Conservation (phyloP, 2,888 invertebrate species). For the Apocheima hispidaria region DNA sequence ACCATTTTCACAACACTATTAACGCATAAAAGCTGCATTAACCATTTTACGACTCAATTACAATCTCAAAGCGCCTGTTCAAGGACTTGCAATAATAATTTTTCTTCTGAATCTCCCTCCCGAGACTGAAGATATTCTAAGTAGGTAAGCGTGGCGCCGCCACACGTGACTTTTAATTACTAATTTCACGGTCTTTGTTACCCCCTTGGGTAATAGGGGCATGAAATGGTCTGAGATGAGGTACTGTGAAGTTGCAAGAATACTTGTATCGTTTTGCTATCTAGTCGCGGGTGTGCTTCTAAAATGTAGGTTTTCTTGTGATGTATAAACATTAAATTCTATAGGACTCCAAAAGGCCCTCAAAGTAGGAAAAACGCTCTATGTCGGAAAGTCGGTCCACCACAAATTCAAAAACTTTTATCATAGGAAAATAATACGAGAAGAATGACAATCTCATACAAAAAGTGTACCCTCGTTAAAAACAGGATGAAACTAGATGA, state of each 20-base stretch:
- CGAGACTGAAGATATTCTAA: slow-evolving; percentile 55
- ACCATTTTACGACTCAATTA: slow-evolving; percentile 29
- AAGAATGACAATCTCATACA: no score
- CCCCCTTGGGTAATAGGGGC: slow-evolving; percentile 62
- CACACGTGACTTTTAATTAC: slow-evolving; percentile 80
- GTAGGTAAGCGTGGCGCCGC: slow-evolving; percentile 54
- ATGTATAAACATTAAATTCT: no score
- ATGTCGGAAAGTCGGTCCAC: no score
- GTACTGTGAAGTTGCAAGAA: slow-evolving; percentile 37
- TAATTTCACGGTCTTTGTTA: slow-evolving; percentile 79
- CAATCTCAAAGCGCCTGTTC: slow-evolving; percentile 17
- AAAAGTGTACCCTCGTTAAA: no score
- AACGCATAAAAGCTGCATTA: slow-evolving; percentile 28
- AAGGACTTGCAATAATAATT: slow-evolving; percentile 28
- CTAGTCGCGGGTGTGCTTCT: no score
- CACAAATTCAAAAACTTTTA: no score
- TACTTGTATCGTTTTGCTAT: background rate
- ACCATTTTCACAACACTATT: slow-evolving; percentile 14
- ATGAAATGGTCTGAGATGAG: slow-evolving; percentile 55
- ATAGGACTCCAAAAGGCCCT: no score
- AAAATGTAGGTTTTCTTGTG: no score
- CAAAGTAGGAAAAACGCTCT: no score
- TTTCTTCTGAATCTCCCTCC: slow-evolving; percentile 41
- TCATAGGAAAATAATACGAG: no score
- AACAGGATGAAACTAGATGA: no score